Evolutionary conservation across 2,888 invertebrate genomes (phyloP).

Genomic region (Metacarcinus magister): DNA sequence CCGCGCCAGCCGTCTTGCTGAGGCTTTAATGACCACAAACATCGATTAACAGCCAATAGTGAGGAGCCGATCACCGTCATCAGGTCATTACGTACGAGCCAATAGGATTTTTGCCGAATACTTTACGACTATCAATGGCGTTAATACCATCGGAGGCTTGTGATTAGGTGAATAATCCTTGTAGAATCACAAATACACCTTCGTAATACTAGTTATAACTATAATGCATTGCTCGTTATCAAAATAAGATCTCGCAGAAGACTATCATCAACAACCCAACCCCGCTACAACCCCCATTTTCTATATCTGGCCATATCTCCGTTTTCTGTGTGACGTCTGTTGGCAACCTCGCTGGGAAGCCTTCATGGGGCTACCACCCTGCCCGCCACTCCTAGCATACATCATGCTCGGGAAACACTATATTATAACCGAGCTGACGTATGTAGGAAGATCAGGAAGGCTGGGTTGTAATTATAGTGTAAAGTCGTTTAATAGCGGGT

Average conservation of each 20-base stretch:
- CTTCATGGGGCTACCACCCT: not conserved
- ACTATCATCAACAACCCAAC: conserved; percentile 60
- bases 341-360: conserved; percentile 26
- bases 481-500: conserved; percentile 72
- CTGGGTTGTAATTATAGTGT: conserved; percentile 72
- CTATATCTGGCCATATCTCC: conserved; percentile 33
- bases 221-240: conserved; percentile 70
- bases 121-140: conserved; percentile 70
- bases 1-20: not conserved
- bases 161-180: conserved; percentile 69
- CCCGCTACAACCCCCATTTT: conserved; percentile 66
- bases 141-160: conserved; percentile 69
- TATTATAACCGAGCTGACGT: conserved; percentile 65
- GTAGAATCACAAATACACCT: conserved; percentile 72
- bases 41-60: conserved; percentile 71
- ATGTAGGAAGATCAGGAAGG: conserved; percentile 69
- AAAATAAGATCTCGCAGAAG: conserved; percentile 68
- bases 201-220: conserved; percentile 60
- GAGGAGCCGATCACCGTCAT: conserved; percentile 26
- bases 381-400: not conserved
- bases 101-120: conserved; percentile 63
- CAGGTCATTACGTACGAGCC: conserved; percentile 54
- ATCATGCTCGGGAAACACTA: conserved; percentile 32
- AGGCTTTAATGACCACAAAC: conserved; percentile 61
- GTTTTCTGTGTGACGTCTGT: conserved; percentile 45